A percentile compares a stretch with the other conserved stretches of the same genome.
Evolutionary conservation across 2,888 invertebrate species (phyloP).

Genomic region (Lasioglossum zephyrum): DNA sequence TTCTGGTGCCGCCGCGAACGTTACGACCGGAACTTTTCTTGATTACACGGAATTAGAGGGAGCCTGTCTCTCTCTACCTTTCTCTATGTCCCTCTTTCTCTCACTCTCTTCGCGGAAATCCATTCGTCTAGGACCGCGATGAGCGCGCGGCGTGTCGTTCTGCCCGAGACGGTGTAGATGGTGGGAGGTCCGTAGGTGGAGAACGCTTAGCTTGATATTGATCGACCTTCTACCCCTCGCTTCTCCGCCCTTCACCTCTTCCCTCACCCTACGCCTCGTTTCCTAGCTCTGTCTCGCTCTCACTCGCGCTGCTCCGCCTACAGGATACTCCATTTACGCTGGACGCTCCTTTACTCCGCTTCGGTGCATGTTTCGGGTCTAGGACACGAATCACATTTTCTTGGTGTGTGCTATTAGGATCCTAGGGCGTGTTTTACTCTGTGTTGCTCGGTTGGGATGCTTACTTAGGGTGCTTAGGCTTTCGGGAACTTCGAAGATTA

Average conservation of each 20-base stretch:
- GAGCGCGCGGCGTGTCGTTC: slow-evolving; percentile 39
- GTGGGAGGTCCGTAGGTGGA: slow-evolving; percentile 69
- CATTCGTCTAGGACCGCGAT: slow-evolving; percentile 45
- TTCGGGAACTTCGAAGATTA: background rate
- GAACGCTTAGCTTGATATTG: slow-evolving; percentile 81
- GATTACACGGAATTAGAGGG: slow-evolving; percentile 56
- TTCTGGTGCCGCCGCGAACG: slow-evolving; percentile 15
- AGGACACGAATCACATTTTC: background rate
- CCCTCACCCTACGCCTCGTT: background rate
- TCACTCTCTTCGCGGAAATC: slow-evolving; percentile 24
- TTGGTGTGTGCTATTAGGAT: background rate
- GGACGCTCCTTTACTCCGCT: slow-evolving; percentile 18
- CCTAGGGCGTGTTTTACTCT: background rate
- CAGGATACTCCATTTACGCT: slow-evolving; percentile 25
- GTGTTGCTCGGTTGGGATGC: background rate
- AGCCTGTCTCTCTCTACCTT: background rate
- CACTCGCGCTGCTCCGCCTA: background rate
- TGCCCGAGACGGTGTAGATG: slow-evolving; percentile 26
- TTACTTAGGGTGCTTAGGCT: background rate
- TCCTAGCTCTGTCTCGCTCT: background rate
- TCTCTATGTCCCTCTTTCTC: background rate
- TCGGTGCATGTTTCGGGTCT: background rate
- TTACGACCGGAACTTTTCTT: slow-evolving; percentile 43
- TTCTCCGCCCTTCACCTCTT: background rate
- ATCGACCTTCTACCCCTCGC: slow-evolving; percentile 75